Conservation (phyloP, 2,113 vertebrate genomes). For the Lipotes vexillifer region DNA sequence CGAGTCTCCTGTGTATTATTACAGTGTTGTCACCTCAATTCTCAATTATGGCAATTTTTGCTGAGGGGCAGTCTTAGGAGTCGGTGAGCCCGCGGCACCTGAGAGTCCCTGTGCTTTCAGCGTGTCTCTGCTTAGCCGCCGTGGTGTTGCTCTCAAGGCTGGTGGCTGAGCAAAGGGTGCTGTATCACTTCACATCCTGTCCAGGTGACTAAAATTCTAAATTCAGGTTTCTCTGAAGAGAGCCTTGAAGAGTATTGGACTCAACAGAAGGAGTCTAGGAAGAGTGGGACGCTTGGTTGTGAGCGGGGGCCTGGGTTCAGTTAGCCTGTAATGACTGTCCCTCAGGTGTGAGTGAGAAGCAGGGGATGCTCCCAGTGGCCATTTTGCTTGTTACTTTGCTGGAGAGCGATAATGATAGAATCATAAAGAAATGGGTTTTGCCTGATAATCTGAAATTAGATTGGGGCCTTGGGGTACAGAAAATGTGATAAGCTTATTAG, state of each 20-base stretch:
- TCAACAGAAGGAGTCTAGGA: not conserved
- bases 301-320: not conserved
- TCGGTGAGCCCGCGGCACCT: not conserved
- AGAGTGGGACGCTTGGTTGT: not conserved
- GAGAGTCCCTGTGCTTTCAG: not conserved
- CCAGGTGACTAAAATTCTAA: not conserved
- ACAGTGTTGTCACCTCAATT: not conserved
- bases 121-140: not conserved
- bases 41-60: not conserved
- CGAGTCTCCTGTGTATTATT: not conserved
- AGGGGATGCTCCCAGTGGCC: not conserved
- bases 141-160: not conserved
- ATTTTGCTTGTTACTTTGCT: not conserved
- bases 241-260: not conserved
- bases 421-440: not conserved
- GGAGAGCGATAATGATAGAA: not conserved
- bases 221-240: not conserved
- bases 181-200: not conserved
- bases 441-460: not conserved
- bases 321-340: not conserved
- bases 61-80: not conserved
- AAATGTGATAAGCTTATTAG: slow-evolving; percentile 25
- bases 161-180: not conserved
- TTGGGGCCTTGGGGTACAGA: not conserved
- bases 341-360: not conserved